A percentile compares a stretch with the other conserved stretches of the same genome.
Evolutionary conservation across 2,797 vertebrate species (phyloP).

Genomic region (Botia kubotai): DNA sequence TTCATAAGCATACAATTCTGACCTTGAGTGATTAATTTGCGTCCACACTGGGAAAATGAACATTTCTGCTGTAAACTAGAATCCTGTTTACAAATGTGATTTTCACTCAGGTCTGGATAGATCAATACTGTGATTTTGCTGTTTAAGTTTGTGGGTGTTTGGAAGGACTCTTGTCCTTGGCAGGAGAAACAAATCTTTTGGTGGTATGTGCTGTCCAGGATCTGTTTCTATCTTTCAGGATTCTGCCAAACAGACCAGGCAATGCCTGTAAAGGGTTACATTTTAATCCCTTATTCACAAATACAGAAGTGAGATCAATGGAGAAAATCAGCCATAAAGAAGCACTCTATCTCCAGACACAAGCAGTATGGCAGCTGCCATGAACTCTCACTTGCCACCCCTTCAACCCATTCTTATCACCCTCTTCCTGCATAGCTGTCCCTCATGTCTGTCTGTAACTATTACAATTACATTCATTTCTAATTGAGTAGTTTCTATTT

Average conservation of each 20-base stretch:
- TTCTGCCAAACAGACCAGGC: slow-evolving; percentile 11
- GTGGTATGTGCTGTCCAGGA: neutral
- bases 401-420: neutral
- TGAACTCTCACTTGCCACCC: neutral
- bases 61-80: slow-evolving; percentile 16
- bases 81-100: slow-evolving; percentile 15
- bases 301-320: slow-evolving; percentile 70
- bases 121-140: slow-evolving; percentile 18
- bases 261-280: slow-evolving; percentile 69
- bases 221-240: neutral
- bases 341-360: slow-evolving; percentile 31
- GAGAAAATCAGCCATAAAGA: slow-evolving; percentile 68
- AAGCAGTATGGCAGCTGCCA: slow-evolving; percentile 49
- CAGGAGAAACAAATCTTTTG: neutral
- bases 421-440: neutral
- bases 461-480: neutral
- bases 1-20: neutral
- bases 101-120: neutral
- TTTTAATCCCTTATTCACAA: slow-evolving; percentile 70
- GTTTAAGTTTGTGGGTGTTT: neutral
- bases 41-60: slow-evolving; percentile 11
- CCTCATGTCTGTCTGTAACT: neutral
- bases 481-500: slow-evolving; percentile 26
- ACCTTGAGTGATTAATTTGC: slow-evolving; percentile 15
- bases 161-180: neutral